Base-by-base conservation (phyloP, 1,140 invertebrate genomes). In the Druon quercuslanigerum region DNA sequence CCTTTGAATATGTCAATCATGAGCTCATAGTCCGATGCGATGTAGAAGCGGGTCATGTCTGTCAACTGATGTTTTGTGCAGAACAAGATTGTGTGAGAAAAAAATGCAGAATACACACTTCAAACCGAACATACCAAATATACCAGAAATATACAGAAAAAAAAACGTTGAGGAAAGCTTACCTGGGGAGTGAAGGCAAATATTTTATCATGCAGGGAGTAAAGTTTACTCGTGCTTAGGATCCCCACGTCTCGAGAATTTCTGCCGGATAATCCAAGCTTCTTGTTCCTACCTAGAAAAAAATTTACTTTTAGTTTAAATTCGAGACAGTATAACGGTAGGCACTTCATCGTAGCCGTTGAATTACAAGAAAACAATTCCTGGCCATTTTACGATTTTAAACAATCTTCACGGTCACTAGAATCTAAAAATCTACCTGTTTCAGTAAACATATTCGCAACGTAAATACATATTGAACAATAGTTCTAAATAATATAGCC, bases 141-240 rank as follows among this genome's bases (percentile, higher is more conserved):
- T 25, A 83, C 71, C 79, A n/a, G 8, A 56, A 75, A 46, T 57
- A 46, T 80, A 80, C 33, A 78, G 81, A 79, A 77, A 17, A 17
- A 76, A 80, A 75, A 25, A 1, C 2, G 72, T 52, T 12, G 25
- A 13, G 14, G 17, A 50, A 50, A 17, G 83, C 87, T 92, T 93
- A 99, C 98, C 95, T 99, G 98, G 54, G 99, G 99, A 12, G 98
- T 99, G 90, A 99, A 99, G 3, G 98, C 98, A 91, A 99, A 98
- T 83, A 99, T 98, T 87, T 96, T 94, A 91, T 99, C 97, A 83
- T 99, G 96, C 19, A 99, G 92, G 13, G 97, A 96, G 90, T 99
- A 99, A 51, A 99, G 91, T 93, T 99, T 99, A 91, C 98, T 99
- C n/a, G 99, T 99, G 88, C 97, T 98, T 8, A 99, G 92, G 80